Evolutionary conservation across 92 coral and sea anemone genomes (phyloP), one percentile per base, ranked within the genome.

Genomic region (Paragorgia papillata): DNA sequence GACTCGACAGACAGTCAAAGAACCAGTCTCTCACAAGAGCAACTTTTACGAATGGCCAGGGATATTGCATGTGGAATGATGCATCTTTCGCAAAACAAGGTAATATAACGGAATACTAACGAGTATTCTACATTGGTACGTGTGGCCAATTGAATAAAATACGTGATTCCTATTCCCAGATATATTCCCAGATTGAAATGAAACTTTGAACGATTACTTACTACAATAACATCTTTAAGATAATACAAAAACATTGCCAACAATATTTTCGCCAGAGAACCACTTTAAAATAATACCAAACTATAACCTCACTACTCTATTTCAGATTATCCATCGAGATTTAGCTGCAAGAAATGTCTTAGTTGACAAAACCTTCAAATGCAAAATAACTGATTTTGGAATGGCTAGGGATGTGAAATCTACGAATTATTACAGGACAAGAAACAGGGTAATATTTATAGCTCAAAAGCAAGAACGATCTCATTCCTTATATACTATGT

Each of bases 341-440:
- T 77, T 87, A 18, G 91, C 91, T 0, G 91, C 91, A 9, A 80
- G 91, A 30, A 87, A 87, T 75, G 85, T 87, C 2, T 60, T 87
- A 30, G 66, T 87, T 27, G 88, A 87, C 29, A 83, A 87, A 63
- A 66, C 79, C 9, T 58, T 73, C 17, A 79, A 76, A 26, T 87
- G 91, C 74, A 87, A 87, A 61, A 70, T 87, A 27, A 87, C 91
- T 79, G 91, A 87, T 71, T 87, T 87, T 43, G 91, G 91, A 50
- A 84, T 87, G 91, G 88, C 91, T 1, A 50, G 91, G 13, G 85
- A 87, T 54, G 24, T 87, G 7, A 76, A 84, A 50, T 67, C 69
- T 2, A 56, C 64, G 53, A 82, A 75, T 43, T 57, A 83, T 58
- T 87, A 87, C 66, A 78, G 81, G 29, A 49, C 57, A 30, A 70